Base-by-base conservation (phyloP, 2,888 invertebrate species). In the Embidobia sp. region DNA sequence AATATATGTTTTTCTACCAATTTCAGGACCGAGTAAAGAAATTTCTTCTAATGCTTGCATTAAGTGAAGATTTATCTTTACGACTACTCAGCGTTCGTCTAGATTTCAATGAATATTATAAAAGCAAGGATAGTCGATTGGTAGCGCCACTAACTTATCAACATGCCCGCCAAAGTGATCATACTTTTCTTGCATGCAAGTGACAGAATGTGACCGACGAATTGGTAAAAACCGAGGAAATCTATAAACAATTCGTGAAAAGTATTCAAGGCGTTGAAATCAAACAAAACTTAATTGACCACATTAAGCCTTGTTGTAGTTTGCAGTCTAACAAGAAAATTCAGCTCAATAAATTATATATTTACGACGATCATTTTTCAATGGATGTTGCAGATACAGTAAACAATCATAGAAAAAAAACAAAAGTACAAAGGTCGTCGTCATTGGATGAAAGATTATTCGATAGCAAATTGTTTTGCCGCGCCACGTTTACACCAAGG, bases 101-200 rank as follows among this genome's bases (percentile, higher is more conserved):
- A 64, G 98, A 98, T 90, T 98, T 98, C 90, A 98, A 98, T 89
- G 97, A 97, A 88, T 96, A 96, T 90, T 98, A 98, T 91, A 96
- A 96, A 87, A 93, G 94, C 75, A 93, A 93, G 72, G 95, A 96
- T 87, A 93, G 93, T 78, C 93, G 95, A 82, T 92, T 97, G 59
- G 94, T 94, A 72, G 94, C 89, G 4, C 90, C 91, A 11, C 85
- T 91, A 16, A 91, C 91, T 3, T 91, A 89, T 66, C 87, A 88
- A 51, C 89, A 87, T 74, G 84, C 89, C 11, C 83, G 87, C 37
- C 87, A 87, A 81, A 87, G 84, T 40, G 88, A 88, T 75, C 86
- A 87, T 59, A 80, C 79, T 4, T 87, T 87, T 57, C 67, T 83
- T 13, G 59, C 78, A 22, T 82, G 83, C 79, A 51, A 63, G 67